Evolutionary conservation across 2,113 vertebrate species (phyloP).

Genomic region (Eira barbara): DNA sequence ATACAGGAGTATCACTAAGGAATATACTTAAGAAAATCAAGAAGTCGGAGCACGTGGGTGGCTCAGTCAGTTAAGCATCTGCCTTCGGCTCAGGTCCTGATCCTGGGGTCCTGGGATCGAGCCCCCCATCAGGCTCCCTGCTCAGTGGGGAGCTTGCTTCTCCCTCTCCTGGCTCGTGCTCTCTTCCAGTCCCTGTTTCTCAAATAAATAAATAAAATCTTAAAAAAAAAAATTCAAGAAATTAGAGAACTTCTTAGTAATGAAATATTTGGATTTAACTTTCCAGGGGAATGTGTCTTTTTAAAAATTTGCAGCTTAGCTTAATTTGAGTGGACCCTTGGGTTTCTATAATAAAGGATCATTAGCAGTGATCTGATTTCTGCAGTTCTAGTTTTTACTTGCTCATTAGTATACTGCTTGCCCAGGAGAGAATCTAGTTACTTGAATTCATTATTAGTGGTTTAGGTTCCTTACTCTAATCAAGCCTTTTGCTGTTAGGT

Average conservation of each 20-base stretch:
- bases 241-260: not conserved
- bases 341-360: not conserved
- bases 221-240: not conserved
- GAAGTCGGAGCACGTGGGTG: not conserved
- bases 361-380: not conserved
- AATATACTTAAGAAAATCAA: not conserved
- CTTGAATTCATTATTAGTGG: not conserved
- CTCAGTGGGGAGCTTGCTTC: not conserved
- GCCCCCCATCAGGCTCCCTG: not conserved
- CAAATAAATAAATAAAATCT: not conserved
- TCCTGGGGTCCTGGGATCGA: not conserved
- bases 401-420: not conserved
- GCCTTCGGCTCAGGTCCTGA: not conserved
- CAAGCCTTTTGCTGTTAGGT: slow-evolving; percentile 82
- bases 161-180: not conserved
- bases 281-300: not conserved
- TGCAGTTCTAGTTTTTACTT: not conserved
- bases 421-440: not conserved
- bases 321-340: not conserved
- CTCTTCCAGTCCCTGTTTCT: not conserved
- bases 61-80: not conserved
- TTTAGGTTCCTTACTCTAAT: slow-evolving; percentile 40
- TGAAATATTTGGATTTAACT: slow-evolving; percentile 6
- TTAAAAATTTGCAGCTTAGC: not conserved
- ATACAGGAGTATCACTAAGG: not conserved